Base-by-base conservation (phyloP, 2,113 vertebrate species). In the Atlantisia rogersi region DNA sequence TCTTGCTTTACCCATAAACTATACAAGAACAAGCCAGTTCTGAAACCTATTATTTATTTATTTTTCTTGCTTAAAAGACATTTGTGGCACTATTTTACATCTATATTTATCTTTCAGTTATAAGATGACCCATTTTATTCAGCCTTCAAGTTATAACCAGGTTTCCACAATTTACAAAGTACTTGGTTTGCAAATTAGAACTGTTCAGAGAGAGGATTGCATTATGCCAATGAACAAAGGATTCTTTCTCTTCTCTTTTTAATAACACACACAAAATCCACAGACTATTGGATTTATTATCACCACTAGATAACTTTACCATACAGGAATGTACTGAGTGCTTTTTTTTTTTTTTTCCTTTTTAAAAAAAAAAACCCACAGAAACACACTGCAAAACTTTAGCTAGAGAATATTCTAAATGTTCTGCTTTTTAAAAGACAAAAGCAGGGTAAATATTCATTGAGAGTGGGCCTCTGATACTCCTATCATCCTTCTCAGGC, bases 101-200 rank as follows among this genome's bases (percentile, higher is more conserved):
- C 90, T 87, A 59, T 95, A 95, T 96, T 97, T 95, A 96, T 96
- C 92, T 96, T 94, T 93, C 91, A 59, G 42, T 97, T 94, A 95
- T 79, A 97, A 97, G 94, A 97, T 96, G 94, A 90, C 92, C 95
- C 92, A 97, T 97, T 98, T 98, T 96, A 97, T 96, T 97, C 92
- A 96, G 93, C 94, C 92, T 97, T 90, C 91, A 81, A 96, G 94
- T 96, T 94, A 95, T 91, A 97, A 91, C 92, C 94, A 91, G 94
- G 84, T 90, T 94, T 97, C 63, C 67, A 77, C 86, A 95, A 96
- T 97, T 97, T 94, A 96, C 95, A 95, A 95, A 98, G 96, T 96
- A 95, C 94, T 97, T 91, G 90, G 90, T 95, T 95, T 93, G 97
- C 95, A 95, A 95, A 92, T 94, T 73, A 91, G 90, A 86, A 92